Evolutionary conservation across 2,113 vertebrate genomes (phyloP), one percentile per base, ranked within the genome.

Genomic region (Microtus pennsylvanicus): DNA sequence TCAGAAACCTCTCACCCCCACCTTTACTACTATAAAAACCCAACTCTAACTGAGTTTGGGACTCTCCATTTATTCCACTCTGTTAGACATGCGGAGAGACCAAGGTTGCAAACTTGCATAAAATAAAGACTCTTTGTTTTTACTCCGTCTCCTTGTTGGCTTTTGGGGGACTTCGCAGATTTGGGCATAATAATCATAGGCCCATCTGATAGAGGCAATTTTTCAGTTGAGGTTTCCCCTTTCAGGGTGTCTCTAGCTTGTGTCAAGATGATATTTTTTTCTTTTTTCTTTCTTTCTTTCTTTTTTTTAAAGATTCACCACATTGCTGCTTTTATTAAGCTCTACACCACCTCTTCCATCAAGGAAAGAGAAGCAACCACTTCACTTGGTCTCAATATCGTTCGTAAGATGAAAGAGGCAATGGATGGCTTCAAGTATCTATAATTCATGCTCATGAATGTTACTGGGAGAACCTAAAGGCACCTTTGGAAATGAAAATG

Each of bases 241-340:
- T 42, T 3, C 58, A 63, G 63, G 81, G 26, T 83, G 61, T 14
- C 58, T 42, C 14, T 11, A 42, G 1, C 13, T 63, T 83, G n/a
- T 42, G n/a, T 63, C n/a, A 63, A 30, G 24, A 58, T 21, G 55
- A 58, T 58, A 1, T 58, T 58, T 58, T 5, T 55, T 58, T 19
- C 55, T 7, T 21, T 0, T 2, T 21, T 58, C 13, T 14, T 14
- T 14, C 13, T 0, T 21, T 21, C 0, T 21, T 2, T 50, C 2
- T 58, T 58, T 55, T 7, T 55, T 19, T 17, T 16, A 93, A 74
- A 89, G 21, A 5, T 55, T 86, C n/a, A 3, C 63, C 30, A 72
- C 7, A 45, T n/a, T 28, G 55, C 65, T 58, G 5, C 19, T 87
- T 69, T 42, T 24, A 9, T 80, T 67, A 82, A 50, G 61, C 77